A percentile compares a stretch with the other conserved stretches of the same genome.
Conservation (phyloP, 2,113 vertebrate genomes). For the Xiphophorus hellerii region DNA sequence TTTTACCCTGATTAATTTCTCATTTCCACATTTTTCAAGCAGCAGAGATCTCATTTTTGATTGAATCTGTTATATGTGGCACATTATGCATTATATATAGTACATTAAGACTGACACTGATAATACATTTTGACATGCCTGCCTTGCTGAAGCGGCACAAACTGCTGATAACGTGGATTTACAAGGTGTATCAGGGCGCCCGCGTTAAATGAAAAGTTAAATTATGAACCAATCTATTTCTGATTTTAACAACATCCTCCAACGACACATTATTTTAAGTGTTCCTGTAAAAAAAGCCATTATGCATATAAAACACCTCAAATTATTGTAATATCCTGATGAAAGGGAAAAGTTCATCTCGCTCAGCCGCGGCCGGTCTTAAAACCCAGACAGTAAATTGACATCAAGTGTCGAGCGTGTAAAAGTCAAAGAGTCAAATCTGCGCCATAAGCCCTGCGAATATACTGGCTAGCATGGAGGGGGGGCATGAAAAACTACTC, state of each 20-base stretch:
- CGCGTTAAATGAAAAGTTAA: constrained; percentile 62
- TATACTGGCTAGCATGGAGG: constrained; percentile 10
- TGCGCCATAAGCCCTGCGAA: constrained; percentile 35
- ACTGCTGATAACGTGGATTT: constrained; percentile 66
- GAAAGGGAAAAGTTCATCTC: constrained; percentile 65
- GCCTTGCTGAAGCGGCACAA: constrained; percentile 59
- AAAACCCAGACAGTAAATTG: constrained; percentile 57
- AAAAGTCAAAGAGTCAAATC: constrained; percentile 72
- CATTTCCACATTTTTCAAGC: constrained; percentile 44
- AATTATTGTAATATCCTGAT: constrained; percentile 62
- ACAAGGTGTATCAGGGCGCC: constrained; percentile 49
- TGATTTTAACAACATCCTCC: constrained; percentile 72
- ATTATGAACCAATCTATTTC: constrained; percentile 67
- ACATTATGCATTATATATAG: constrained; percentile 65
- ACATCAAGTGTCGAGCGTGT: constrained; percentile 57
- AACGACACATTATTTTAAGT: constrained; percentile 65
- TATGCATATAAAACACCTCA: constrained; percentile 63
- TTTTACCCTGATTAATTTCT: constrained; percentile 46
- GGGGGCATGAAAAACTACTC: constrained; percentile 57
- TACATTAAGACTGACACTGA: constrained; percentile 67
- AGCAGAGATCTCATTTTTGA: constrained; percentile 41
- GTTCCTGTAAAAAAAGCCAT: constrained; percentile 65
- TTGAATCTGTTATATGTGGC: constrained; percentile 32
- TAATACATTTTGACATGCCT: constrained; percentile 59
- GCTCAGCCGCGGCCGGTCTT: constrained; percentile 35